Base-by-base conservation (phyloP, 2,113 vertebrate genomes). In the Oncorhynchus gorbuscha region DNA sequence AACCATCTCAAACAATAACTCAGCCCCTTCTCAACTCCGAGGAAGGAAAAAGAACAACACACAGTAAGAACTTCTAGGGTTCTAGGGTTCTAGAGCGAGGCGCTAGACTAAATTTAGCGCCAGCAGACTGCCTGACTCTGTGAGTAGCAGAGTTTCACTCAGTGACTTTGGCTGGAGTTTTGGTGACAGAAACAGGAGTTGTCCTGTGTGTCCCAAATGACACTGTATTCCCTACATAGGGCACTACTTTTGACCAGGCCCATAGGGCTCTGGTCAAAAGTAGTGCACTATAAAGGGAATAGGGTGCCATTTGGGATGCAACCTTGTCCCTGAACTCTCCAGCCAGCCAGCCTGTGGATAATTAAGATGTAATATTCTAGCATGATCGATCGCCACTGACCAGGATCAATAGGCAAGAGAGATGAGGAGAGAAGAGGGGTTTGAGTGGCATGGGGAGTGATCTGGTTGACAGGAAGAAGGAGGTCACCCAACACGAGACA, bases 351-450 rank as follows among this genome's bases (percentile, higher is more conserved):
- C 59, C 39, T 22, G 35, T n/a, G 71, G 22, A 69, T 76, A 95
- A 95, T 96, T 94, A 95, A 94, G 94, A 92, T 88, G 89, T 95
- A 93, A 95, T 79, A 93, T 94, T 94, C 95, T 94, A 89, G 90
- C 90, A 83, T 84, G 93, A 95, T 94, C 93, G 90, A 95, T 95
- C 94, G 79, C 75, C 84, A 85, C 89, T 82, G 89, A 87, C 92
- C 89, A 74, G 85, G 88, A 95, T 96, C 94, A 87, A 95, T 95
- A 94, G 74, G 67, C 76, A 79, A 85, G 85, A 76, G 87, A 90
- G 84, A 88, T 89, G 39, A 45, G 39, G 39, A 45, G 92, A 62
- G 26, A 67, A 28, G 67, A 74, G 75, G 35, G 55, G 35, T 62
- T 91, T 91, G 91, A 93, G 86, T 93, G 93, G 91, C 92, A 81